These are phyloP conservation scores for Chrysochloris asiatica DNA, from an alignment of 2,113 vertebrate species.

Conservation along the genomic window DNA sequence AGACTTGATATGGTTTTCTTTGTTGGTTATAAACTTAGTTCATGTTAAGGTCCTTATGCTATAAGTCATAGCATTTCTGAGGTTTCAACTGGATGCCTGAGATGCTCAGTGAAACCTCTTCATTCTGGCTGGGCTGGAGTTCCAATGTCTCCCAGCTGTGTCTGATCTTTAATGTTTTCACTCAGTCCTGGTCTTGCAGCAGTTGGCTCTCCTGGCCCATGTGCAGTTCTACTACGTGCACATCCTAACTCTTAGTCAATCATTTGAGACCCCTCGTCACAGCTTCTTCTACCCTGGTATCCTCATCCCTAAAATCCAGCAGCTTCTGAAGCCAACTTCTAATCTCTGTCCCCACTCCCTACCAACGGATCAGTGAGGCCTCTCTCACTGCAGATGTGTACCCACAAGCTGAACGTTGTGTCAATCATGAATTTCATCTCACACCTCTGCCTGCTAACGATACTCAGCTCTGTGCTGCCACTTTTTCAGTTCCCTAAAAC, in stretches of 20 bases:
- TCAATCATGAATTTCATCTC: too few relatives aligned
- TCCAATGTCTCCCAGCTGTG: rapidly evolving
- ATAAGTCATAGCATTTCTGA: not conserved
- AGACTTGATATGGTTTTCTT: not conserved
- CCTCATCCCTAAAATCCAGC: not conserved
- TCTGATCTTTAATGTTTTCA: rapidly evolving
- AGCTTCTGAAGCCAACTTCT: not conserved
- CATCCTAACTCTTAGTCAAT: not conserved
- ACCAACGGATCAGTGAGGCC: not conserved
- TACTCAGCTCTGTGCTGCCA: not conserved
- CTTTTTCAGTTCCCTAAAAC: not conserved
- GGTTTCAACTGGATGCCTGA: not conserved
- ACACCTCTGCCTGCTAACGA: not conserved
- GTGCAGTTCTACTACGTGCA: rapidly evolving
- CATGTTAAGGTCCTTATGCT: not conserved
- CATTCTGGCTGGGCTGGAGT: too few relatives aligned
- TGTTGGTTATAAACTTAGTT: not conserved
- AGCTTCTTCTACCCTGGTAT: not conserved
- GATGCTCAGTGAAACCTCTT: not conserved
- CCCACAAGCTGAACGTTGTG: not conserved
- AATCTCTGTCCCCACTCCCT: not conserved
- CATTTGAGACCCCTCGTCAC: not conserved
- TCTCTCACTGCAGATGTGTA: not conserved
- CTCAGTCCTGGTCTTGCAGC: not conserved
- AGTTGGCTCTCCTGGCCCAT: too few relatives aligned